Conservation (phyloP, 2,888 invertebrate genomes). For the Leucania comma region DNA sequence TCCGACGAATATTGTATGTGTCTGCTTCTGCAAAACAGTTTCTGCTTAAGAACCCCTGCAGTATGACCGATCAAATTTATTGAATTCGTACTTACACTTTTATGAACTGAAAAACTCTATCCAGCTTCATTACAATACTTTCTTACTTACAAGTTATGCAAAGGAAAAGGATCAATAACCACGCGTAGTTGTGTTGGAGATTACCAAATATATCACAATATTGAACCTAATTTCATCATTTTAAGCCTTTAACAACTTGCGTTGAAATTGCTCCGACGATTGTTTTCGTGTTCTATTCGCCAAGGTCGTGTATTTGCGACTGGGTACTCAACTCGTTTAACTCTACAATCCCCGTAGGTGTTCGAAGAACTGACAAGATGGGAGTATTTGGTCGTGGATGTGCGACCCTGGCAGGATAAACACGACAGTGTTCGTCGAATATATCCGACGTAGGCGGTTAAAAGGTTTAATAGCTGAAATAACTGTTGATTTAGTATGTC, state of each 20-base stretch:
- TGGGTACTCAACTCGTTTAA: no score
- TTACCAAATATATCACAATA: background rate
- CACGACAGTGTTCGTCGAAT: no score
- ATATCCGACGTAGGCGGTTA: background rate
- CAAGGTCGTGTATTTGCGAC: no score
- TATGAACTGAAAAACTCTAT: slow-evolving; percentile 9
- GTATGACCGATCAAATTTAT: background rate
- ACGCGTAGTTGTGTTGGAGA: background rate
- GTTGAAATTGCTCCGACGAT: no score
- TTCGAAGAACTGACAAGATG: no score
- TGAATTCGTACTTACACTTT: background rate
- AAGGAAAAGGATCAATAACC: background rate
- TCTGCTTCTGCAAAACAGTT: slow-evolving; percentile 80
- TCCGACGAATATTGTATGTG: slow-evolving; percentile 73
- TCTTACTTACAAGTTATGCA: background rate
- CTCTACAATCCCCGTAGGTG: no score
- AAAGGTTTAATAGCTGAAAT: background rate
- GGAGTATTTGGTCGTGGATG: no score
- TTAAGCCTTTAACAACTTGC: no score
- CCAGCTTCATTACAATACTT: background rate
- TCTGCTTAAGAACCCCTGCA: slow-evolving; percentile 25
- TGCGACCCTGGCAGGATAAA: no score
- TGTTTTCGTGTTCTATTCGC: no score
- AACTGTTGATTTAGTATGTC: no score
- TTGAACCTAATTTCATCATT: background rate